Percentiles rank a stretch among this genome's conserved stretches.
Conservation (phyloP, 2,797 vertebrate species). For the Sternotherus odoratus region DNA sequence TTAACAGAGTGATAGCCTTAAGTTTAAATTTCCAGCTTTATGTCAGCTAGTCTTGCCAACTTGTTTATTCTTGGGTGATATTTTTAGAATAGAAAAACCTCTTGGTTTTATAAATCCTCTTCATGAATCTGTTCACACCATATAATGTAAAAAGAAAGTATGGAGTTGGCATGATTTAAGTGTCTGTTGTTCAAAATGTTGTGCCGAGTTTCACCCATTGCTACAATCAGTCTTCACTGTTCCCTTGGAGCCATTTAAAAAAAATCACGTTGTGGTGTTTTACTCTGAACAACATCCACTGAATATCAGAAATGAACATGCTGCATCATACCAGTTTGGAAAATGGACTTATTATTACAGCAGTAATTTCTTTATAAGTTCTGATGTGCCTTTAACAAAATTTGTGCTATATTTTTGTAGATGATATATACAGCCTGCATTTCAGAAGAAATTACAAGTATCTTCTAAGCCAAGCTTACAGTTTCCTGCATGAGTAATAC, state of each 20-base stretch:
- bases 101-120: constrained; percentile 1
- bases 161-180: constrained; percentile 22
- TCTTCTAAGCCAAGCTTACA: background rate
- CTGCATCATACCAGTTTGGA: background rate
- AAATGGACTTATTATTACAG: background rate
- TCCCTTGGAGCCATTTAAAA: constrained; percentile 27
- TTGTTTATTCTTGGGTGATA: constrained; percentile 54
- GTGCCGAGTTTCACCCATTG: constrained; percentile 37
- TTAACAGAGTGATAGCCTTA: background rate
- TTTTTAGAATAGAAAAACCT: constrained; percentile 25
- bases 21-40: background rate
- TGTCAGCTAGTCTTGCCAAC: constrained; percentile 12
- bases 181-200: constrained; percentile 13
- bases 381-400: background rate
- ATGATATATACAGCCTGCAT: background rate
- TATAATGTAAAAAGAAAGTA: constrained; percentile 23
- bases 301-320: background rate
- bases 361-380: no score
- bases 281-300: no score
- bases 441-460: background rate
- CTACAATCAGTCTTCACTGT: constrained; percentile 33
- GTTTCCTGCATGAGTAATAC: background rate
- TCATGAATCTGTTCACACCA: background rate
- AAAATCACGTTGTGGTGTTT: background rate
- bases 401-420: background rate